These are phyloP conservation scores for Intellagama lesueurii DNA, from an alignment of 2,797 vertebrate species.

Conservation along the genomic window DNA sequence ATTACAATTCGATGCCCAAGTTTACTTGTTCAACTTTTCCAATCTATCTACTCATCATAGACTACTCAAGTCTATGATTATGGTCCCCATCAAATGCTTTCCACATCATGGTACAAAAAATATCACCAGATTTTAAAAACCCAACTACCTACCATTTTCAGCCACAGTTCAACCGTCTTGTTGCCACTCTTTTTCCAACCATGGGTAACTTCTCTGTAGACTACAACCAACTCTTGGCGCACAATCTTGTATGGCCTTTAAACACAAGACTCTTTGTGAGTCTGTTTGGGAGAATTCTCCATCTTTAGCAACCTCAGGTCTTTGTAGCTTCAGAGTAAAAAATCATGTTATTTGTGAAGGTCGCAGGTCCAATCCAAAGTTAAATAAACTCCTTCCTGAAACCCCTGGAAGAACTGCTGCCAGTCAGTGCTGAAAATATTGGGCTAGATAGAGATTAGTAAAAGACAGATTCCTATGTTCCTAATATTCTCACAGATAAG, in stretches of 20 bases:
- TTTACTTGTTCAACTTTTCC: slow-evolving; percentile 28
- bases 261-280: too few species aligned
- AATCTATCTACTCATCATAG: slow-evolving; percentile 27
- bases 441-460: too few species aligned
- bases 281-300: background rate
- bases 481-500: too few species aligned
- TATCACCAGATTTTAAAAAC: background rate
- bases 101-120: background rate
- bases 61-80: background rate
- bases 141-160: background rate
- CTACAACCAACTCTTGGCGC: background rate
- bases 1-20: slow-evolving; percentile 29
- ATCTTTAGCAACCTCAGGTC: background rate
- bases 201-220: background rate
- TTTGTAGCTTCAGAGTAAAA: background rate
- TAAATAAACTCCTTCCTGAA: too few species aligned
- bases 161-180: slow-evolving; percentile 7
- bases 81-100: background rate
- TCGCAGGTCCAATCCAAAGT: too few species aligned
- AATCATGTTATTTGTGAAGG: background rate
- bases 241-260: background rate
- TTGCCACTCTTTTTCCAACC: background rate
- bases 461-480: too few species aligned
- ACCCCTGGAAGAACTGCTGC: too few species aligned
- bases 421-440: too few species aligned